Evolutionary conservation across 2,113 vertebrate genomes (phyloP).

Genomic region (Tapirus terrestris): DNA sequence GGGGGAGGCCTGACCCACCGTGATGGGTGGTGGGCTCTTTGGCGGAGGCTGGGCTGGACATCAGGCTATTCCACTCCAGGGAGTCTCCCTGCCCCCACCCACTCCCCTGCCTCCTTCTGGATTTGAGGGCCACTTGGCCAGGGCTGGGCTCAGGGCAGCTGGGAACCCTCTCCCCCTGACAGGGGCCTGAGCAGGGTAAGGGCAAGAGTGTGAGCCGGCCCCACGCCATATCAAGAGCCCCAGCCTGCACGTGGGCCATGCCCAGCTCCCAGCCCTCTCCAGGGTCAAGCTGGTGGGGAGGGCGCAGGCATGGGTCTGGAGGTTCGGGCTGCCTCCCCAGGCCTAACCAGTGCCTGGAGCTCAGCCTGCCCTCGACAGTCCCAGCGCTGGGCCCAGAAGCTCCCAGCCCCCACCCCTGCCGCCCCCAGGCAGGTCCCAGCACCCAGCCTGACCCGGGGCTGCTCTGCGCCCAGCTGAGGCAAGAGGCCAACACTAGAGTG

Average conservation of each 20-base stretch:
- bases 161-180: background rate
- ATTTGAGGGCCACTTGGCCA: background rate
- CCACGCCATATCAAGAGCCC: background rate
- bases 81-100: background rate
- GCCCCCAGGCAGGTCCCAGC: background rate
- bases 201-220: background rate
- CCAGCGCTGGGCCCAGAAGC: background rate
- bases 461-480: background rate
- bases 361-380: background rate
- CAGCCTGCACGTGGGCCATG: background rate
- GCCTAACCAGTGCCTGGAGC: background rate
- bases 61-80: background rate
- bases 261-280: background rate
- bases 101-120: background rate
- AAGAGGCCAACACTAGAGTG: background rate
- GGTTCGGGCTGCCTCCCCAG: background rate
- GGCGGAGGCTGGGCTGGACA: background rate
- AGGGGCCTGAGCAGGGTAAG: background rate
- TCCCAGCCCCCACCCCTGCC: background rate
- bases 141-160: background rate
- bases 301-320: no score
- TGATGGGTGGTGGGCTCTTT: accelerated
- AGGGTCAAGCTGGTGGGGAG: accelerated
- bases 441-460: background rate
- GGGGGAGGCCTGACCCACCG: background rate